Conservation (phyloP, 2,888 invertebrate species). For the Amphipyra berbera region DNA sequence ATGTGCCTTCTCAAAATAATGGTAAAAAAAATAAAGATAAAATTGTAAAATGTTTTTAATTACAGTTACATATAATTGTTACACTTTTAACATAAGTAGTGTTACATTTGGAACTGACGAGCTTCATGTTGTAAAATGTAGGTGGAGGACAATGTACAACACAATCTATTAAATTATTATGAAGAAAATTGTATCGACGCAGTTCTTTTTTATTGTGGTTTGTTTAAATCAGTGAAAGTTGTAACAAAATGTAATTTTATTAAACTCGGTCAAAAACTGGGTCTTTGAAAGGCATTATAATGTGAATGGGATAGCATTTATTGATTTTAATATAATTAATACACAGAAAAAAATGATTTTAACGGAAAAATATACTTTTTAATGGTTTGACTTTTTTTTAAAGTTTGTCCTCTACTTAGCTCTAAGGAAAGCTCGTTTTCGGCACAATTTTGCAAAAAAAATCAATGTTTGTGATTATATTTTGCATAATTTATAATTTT, state of each 20-base stretch:
- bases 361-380: too few relatives aligned
- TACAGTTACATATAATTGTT: constrained; percentile 83
- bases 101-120: constrained; percentile 77
- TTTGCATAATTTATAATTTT: constrained; percentile 64
- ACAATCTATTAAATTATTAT: not conserved
- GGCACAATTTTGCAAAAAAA: constrained; percentile 70
- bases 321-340: too few relatives aligned
- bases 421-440: constrained; percentile 59
- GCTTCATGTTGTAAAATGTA: constrained; percentile 64
- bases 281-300: too few relatives aligned
- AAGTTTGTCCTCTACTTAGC: constrained; percentile 38
- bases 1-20: constrained; percentile 89
- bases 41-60: constrained; percentile 80
- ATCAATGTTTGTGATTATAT: constrained; percentile 61
- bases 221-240: too few relatives aligned
- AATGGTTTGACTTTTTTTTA: too few relatives aligned
- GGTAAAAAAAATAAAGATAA: constrained; percentile 73
- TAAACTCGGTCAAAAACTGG: too few relatives aligned
- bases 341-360: too few relatives aligned
- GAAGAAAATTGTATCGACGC: constrained; percentile 13
- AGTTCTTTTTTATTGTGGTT: not conserved
- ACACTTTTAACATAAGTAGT: constrained; percentile 80
- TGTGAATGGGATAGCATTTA: too few relatives aligned
- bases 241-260: too few relatives aligned
- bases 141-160: constrained; percentile 39